These are phyloP conservation scores for Tupaia chinensis DNA, from an alignment of 2,113 vertebrate species.

Conservation along the genomic window DNA sequence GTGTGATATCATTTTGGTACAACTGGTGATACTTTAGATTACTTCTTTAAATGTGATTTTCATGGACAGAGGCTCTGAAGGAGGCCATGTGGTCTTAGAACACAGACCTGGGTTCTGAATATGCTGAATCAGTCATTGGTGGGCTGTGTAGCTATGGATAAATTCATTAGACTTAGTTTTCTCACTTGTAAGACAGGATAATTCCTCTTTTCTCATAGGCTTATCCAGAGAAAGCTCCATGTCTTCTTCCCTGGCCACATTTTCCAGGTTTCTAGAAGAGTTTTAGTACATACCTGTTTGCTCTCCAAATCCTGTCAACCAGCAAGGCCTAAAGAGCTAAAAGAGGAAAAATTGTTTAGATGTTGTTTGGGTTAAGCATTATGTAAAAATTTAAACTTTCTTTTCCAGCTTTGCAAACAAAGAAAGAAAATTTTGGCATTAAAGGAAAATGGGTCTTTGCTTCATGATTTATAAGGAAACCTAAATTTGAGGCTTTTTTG, in stretches of 20 bases:
- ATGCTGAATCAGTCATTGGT: neutral
- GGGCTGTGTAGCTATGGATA: slow-evolving; percentile 36
- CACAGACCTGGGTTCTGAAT: neutral
- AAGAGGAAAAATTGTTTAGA: neutral
- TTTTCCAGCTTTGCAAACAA: neutral
- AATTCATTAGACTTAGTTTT: slow-evolving; percentile 11
- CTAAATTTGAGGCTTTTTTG: neutral
- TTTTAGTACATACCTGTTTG: slow-evolving; percentile 23
- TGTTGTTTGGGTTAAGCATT: neutral
- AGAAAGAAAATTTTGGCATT: neutral
- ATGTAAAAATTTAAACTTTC: neutral
- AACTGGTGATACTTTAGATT: neutral
- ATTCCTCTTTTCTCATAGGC: slow-evolving; percentile 15
- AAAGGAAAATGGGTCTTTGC: neutral
- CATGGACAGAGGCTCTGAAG: neutral
- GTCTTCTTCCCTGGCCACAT: neutral
- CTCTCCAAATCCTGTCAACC: slow-evolving; percentile 16
- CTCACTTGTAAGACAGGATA: slow-evolving; percentile 10
- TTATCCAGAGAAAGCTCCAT: neutral
- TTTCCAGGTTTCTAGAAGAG: slow-evolving; percentile 21
- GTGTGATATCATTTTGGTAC: slow-evolving; percentile 38
- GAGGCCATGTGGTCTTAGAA: slow-evolving; percentile 10
- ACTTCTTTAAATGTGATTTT: slow-evolving; percentile 45
- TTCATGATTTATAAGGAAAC: neutral
- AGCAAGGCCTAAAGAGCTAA: slow-evolving; percentile 15